phyloP scores from a whole-genome alignment of 2,113 vertebrate genomes.

The Phyllopteryx taeniolatus region DNA sequence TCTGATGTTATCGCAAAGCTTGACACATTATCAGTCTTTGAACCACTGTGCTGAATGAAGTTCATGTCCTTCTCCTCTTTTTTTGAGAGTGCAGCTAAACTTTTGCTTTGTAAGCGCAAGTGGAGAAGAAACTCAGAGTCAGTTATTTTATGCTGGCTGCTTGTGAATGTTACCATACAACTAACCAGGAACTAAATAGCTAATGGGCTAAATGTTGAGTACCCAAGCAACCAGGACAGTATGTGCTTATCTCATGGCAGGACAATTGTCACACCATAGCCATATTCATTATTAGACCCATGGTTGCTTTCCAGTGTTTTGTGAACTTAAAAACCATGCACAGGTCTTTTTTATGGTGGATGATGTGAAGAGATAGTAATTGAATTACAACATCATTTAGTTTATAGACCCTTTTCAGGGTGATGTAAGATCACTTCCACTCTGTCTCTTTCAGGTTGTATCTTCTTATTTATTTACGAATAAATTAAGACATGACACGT shows the following conservation, averaged over 20 bases:
- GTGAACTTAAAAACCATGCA: too few species aligned
- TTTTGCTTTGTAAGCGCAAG: slow-evolving; percentile 31
- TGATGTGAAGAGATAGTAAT: not conserved
- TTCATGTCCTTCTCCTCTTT: slow-evolving; percentile 18
- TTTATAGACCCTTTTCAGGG: not conserved
- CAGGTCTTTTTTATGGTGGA: too few species aligned
- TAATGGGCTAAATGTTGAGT: slow-evolving; percentile 6
- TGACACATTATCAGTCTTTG: slow-evolving; percentile 23
- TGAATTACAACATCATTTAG: not conserved
- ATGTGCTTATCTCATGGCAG: not conserved
- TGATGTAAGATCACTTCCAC: not conserved
- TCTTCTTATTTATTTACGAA: too few species aligned
- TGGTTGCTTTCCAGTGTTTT: not conserved
- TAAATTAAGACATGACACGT: too few species aligned
- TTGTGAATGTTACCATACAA: slow-evolving; percentile 26
- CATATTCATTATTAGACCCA: not conserved
- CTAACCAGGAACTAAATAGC: slow-evolving; percentile 21
- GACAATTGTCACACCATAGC: not conserved
- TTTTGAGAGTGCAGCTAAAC: slow-evolving; percentile 34
- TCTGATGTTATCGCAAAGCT: slow-evolving; percentile 23
- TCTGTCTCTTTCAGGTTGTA: not conserved
- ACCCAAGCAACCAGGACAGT: slow-evolving; percentile 10
- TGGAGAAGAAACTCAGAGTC: slow-evolving; percentile 17
- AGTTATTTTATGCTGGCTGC: slow-evolving; percentile 8
- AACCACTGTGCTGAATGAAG: slow-evolving; percentile 34